Evolutionary conservation across 1,140 invertebrate genomes (phyloP).

Genomic region (Pseudomyrmex flavicornis): DNA sequence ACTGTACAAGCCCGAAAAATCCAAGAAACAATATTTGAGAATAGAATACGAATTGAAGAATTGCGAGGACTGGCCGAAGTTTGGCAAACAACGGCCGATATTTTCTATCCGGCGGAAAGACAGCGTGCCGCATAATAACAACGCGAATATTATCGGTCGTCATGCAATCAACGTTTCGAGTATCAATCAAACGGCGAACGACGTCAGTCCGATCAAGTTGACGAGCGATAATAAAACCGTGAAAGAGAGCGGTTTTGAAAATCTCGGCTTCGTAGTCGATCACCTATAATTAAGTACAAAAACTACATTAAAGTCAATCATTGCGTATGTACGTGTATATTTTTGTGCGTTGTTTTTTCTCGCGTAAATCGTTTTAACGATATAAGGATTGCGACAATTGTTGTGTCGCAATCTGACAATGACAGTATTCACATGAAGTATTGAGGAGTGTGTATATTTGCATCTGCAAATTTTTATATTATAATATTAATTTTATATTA

Average conservation of each 20-base stretch:
- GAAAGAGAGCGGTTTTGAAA: constrained; percentile 66
- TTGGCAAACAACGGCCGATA: constrained; percentile 69
- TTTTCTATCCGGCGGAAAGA: constrained; percentile 65
- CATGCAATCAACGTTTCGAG: not conserved
- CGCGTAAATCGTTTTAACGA: too few relatives aligned
- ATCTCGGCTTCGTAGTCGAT: constrained; percentile 69
- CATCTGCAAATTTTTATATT: too few relatives aligned
- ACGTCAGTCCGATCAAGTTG: constrained; percentile 9
- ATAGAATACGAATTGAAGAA: constrained; percentile 82
- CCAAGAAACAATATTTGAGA: constrained; percentile 86
- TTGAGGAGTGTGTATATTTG: too few relatives aligned
- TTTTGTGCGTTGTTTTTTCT: too few relatives aligned
- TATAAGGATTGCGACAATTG: too few relatives aligned
- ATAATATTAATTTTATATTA: too few relatives aligned
- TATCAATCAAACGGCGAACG: constrained; percentile 21
- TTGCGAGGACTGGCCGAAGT: constrained; percentile 76
- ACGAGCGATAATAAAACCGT: constrained; percentile 22
- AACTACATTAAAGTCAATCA: too few relatives aligned
- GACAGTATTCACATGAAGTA: too few relatives aligned
- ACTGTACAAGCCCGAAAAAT: constrained; percentile 85
- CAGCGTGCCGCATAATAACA: constrained; percentile 68
- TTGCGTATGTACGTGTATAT: too few relatives aligned
- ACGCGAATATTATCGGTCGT: constrained; percentile 53
- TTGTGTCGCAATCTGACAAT: too few relatives aligned
- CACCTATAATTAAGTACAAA: constrained; percentile 27